phyloP scores from a whole-genome alignment of 2,797 vertebrate species.

The Odontamblyopus lacepedii region DNA sequence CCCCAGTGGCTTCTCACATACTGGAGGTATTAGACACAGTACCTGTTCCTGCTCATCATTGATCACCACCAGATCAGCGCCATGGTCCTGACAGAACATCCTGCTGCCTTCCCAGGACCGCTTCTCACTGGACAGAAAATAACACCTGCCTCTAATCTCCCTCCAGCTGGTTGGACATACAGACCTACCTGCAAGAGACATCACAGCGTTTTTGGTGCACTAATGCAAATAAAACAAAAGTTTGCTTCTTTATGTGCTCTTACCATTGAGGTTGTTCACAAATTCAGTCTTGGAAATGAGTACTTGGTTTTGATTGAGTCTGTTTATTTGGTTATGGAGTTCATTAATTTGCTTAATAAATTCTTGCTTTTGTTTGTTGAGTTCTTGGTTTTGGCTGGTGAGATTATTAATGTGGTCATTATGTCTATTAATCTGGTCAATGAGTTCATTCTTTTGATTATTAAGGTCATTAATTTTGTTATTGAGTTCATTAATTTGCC shows the following conservation, averaged over 20 bases:
- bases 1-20: background rate
- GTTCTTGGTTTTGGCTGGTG: background rate
- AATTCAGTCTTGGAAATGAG: background rate
- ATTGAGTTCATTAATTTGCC: background rate
- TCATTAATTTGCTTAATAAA: background rate
- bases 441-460: background rate
- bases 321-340: background rate
- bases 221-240: background rate
- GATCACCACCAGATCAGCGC: conserved; percentile 24
- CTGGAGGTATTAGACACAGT: background rate
- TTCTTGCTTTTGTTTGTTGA: background rate
- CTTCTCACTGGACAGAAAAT: conserved; percentile 1
- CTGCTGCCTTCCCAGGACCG: conserved; percentile 37
- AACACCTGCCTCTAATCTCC: conserved; percentile 27
- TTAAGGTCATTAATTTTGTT: background rate
- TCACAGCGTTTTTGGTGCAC: background rate
- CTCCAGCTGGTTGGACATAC: conserved; percentile 22
- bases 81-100: conserved; percentile 16
- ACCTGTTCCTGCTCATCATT: conserved; percentile 37
- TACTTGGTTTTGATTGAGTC: background rate
- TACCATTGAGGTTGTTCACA: accelerated
- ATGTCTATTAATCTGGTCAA: background rate
- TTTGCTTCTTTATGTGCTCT: background rate
- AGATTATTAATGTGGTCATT: background rate
- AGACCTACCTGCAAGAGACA: background rate